Evolutionary conservation across 2,113 vertebrate genomes (phyloP).

Genomic region (Craseonycteris thonglongyai): DNA sequence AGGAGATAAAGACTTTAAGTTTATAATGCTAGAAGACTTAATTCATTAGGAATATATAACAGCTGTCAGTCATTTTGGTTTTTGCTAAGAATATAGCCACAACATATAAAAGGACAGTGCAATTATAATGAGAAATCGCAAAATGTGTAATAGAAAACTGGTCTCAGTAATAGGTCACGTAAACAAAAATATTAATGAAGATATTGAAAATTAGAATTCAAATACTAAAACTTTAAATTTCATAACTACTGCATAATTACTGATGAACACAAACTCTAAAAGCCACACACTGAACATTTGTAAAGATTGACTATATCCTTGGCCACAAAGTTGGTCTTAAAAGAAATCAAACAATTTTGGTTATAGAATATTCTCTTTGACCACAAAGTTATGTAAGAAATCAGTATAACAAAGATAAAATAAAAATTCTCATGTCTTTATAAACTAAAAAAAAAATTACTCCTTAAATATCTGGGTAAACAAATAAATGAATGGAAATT

Average conservation of each 20-base stretch:
- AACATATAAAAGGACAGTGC: neutral
- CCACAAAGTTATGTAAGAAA: neutral
- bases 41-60: too few species aligned
- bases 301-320: neutral
- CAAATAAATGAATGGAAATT: neutral
- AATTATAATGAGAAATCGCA: neutral
- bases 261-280: neutral
- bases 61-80: neutral
- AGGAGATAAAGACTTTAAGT: too few species aligned
- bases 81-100: neutral
- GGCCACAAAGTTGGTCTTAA: neutral
- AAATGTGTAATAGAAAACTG: neutral
- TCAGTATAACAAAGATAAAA: neutral
- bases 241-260: neutral
- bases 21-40: too few species aligned
- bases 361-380: neutral
- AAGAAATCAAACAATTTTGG: neutral
- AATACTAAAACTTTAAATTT: neutral
- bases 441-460: neutral
- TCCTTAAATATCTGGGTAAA: neutral
- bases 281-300: neutral
- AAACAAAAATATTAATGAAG: neutral
- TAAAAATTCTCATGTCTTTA: neutral
- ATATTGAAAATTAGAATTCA: neutral
- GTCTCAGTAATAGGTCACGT: neutral